A percentile compares a stretch with the other conserved stretches of the same genome.
These are phyloP conservation scores for Mus spretus DNA, from an alignment of 2,797 vertebrate genomes.

Conservation along the genomic window DNA sequence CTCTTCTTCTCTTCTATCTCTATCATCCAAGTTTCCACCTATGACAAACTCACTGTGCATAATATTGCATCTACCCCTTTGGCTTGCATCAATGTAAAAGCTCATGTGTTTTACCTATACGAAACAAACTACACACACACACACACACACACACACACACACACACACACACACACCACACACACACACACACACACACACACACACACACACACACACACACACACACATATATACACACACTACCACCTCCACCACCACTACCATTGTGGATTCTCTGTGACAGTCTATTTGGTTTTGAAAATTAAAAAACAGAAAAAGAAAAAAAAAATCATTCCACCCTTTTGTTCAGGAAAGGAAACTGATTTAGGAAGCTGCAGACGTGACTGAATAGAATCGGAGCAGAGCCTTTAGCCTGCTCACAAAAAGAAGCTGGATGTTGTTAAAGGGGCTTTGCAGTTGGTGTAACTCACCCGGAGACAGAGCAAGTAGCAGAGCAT, in stretches of 20 bases:
- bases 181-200: no score
- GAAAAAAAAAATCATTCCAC: neutral
- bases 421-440: neutral
- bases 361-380: neutral
- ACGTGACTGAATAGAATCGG: slow-evolving; percentile 1
- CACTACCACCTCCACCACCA: neutral
- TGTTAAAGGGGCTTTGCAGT: neutral
- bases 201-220: neutral
- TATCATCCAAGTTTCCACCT: neutral
- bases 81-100: neutral
- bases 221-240: neutral
- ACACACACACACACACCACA: neutral
- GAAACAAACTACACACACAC: neutral
- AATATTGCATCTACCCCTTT: neutral
- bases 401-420: neutral
- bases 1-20: neutral
- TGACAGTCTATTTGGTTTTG: neutral
- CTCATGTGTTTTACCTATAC: neutral
- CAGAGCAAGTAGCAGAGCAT: slow-evolving; percentile 58
- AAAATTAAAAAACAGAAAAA: neutral
- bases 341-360: slow-evolving; percentile 51
- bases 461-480: slow-evolving; percentile 4
- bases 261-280: slow-evolving; percentile 1
- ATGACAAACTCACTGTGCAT: neutral
- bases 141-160: neutral